Evolutionary conservation across 2,888 invertebrate genomes (phyloP), one percentile per base, ranked within the genome.

Genomic region (Oligia strigilis): DNA sequence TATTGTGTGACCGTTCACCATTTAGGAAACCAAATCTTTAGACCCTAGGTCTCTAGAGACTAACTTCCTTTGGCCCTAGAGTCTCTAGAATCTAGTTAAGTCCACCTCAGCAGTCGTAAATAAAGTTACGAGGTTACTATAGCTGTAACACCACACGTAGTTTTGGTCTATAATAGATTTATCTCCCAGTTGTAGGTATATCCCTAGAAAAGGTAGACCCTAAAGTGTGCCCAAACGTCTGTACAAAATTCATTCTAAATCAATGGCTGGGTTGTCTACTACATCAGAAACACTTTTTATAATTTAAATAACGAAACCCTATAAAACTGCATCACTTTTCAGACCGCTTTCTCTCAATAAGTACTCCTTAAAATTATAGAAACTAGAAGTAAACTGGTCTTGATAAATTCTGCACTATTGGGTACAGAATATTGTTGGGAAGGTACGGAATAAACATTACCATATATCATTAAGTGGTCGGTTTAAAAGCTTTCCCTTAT

Each of bases 401-500:
- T 23, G 9, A 11, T 17, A 72, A 66, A 55, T 55, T 36, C n/a
- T 75, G n/a, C n/a, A 58, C 19, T 29, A 55, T 19, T 40, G n/a
- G n/a, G 40, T 36, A 52, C 23, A 23, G 43, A 58, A 77, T 46
- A 65, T 46, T 36, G 65, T 55, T 23, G 52, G 70, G 65, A 70
- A 69, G 13, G 14, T 70, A 72, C 62, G 19, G 72, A 64, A 76
- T 70, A 65, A 65, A 62, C 70, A 82, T 71, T 73, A 62, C 65
- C 43, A 52, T 73, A 52, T 36, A 70, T 71, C 62, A 75, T 75
- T 75, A 84, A 71, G 66, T 70, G 58, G 23, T 55, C 5, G 62
- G 76, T 74, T 76, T 80, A 77, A 87, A 85, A 87, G 85, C 85
- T 87, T 87, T 85, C 66, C 43, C 77, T 13, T 77, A 81, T 87